phyloP scores from a whole-genome alignment of 2,888 invertebrate species.

The Cerastis rubricosa region DNA sequence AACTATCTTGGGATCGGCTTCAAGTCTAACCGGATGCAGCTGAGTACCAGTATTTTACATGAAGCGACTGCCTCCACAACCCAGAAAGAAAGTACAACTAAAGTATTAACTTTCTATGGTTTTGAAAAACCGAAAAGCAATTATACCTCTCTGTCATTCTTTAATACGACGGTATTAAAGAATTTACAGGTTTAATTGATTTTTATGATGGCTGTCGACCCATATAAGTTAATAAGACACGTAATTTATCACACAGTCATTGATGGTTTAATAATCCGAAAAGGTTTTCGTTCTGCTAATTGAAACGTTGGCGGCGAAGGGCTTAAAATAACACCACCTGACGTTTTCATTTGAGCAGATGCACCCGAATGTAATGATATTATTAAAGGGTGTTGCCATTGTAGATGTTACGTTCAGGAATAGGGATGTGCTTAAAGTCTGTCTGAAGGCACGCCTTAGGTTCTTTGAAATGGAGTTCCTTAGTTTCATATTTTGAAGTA shows the following conservation, averaged over 20 bases:
- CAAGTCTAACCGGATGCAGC: no score
- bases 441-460: neutral
- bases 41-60: no score
- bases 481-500: neutral
- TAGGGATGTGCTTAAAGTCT: neutral
- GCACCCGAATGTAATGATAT: conserved; percentile 50
- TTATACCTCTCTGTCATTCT: neutral
- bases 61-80: no score
- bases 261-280: conserved; percentile 50
- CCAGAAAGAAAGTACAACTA: no score
- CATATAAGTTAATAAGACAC: conserved; percentile 18
- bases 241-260: conserved; percentile 11
- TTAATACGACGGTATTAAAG: neutral
- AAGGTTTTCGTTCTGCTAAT: conserved; percentile 50
- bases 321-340: conserved; percentile 59
- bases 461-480: neutral
- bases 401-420: conserved; percentile 11
- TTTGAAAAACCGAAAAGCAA: no score
- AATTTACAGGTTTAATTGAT: no score
- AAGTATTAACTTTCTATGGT: no score
- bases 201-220: neutral
- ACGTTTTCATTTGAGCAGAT: conserved; percentile 58
- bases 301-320: conserved; percentile 36
- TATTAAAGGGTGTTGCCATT: conserved; percentile 28
- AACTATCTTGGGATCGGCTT: no score